phyloP scores from a whole-genome alignment of 2,797 vertebrate species.

The Furcifer pardalis region DNA sequence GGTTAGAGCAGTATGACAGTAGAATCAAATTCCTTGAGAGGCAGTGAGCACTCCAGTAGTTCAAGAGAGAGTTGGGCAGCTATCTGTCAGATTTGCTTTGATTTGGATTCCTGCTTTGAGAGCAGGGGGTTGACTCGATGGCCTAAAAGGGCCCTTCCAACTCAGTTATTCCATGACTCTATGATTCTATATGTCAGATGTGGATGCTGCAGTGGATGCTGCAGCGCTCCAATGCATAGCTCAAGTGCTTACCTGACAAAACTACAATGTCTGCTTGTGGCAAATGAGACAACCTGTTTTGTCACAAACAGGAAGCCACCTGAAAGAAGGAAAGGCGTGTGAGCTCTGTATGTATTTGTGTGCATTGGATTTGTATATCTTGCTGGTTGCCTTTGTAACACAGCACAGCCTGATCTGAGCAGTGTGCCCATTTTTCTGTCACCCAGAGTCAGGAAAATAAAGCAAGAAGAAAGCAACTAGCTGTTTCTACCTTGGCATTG shows the following conservation, averaged over 20 bases:
- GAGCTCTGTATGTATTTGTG: neutral
- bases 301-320: constrained; percentile 13
- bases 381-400: constrained; percentile 12
- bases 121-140: too few relatives aligned
- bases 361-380: neutral
- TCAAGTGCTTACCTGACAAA: constrained; percentile 12
- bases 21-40: too few relatives aligned
- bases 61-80: too few relatives aligned
- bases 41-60: too few relatives aligned
- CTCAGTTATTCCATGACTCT: too few relatives aligned
- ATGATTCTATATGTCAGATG: too few relatives aligned
- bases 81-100: too few relatives aligned
- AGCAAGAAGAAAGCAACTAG: neutral
- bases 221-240: neutral
- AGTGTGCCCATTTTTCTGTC: neutral
- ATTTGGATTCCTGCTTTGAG: too few relatives aligned
- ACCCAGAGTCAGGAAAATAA: neutral
- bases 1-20: too few relatives aligned
- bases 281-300: constrained; percentile 25
- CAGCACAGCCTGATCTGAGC: neutral
- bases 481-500: neutral
- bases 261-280: constrained; percentile 11
- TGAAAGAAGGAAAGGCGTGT: neutral
- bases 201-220: neutral
- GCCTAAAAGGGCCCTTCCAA: too few relatives aligned